Percentiles rank a stretch among this genome's conserved stretches.
phyloP scores from a whole-genome alignment of 2,888 invertebrate species.

The Willowsia nigromaculata region DNA sequence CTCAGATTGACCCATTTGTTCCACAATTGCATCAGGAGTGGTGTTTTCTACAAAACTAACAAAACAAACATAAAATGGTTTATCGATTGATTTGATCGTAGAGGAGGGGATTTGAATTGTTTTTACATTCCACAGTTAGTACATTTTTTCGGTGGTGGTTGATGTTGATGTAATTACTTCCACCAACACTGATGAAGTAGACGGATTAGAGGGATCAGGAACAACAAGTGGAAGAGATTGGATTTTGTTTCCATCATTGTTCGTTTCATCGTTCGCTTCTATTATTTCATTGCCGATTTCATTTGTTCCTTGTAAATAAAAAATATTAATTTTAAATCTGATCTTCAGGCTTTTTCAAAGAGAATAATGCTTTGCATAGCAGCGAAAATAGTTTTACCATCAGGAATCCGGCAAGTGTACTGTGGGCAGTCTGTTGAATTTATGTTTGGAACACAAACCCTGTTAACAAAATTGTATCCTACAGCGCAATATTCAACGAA shows the following conservation, averaged over 20 bases:
- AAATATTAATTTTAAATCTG: background rate
- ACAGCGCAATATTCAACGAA: slow-evolving; percentile 69
- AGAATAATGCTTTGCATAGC: too few species aligned
- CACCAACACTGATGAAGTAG: background rate
- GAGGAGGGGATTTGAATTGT: background rate
- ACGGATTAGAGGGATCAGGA: background rate
- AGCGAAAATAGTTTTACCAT: slow-evolving; percentile 6
- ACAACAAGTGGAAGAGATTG: slow-evolving; percentile 19
- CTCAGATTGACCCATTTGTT: background rate
- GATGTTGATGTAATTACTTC: background rate
- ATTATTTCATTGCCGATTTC: background rate
- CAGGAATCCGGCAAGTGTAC: slow-evolving; percentile 65
- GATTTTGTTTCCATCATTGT: background rate
- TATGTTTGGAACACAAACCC: slow-evolving; percentile 62
- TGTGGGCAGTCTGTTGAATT: slow-evolving; percentile 73
- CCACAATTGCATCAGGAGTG: background rate
- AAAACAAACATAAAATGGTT: background rate
- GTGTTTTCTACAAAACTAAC: background rate
- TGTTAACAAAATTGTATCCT: slow-evolving; percentile 69
- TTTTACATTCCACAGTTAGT: background rate
- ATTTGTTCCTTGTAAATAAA: background rate
- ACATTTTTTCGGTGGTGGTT: background rate
- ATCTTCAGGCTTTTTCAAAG: too few species aligned
- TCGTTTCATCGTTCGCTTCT: background rate
- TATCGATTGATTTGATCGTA: background rate